These are phyloP conservation scores for Stenodera caucasica DNA, from an alignment of 2,888 invertebrate genomes.

Conservation along the genomic window DNA sequence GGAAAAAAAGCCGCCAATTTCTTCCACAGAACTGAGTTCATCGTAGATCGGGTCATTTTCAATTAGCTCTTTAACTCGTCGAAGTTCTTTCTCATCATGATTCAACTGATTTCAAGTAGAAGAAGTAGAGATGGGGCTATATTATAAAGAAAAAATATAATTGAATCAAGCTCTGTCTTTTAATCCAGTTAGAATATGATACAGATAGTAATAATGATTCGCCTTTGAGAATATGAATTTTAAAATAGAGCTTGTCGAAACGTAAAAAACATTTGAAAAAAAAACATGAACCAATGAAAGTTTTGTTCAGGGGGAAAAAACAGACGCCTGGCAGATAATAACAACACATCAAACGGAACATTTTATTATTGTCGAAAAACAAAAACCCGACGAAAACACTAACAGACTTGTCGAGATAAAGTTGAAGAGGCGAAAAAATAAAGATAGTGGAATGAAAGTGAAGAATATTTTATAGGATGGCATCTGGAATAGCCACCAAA, in stretches of 20 bases:
- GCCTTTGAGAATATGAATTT: too few species aligned
- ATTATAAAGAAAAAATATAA: background rate
- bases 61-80: constrained; percentile 12
- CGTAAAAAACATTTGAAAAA: too few species aligned
- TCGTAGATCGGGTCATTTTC: constrained; percentile 7
- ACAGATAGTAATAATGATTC: background rate
- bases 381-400: background rate
- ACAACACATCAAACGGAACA: background rate
- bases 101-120: background rate
- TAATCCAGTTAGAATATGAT: background rate
- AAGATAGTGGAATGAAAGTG: background rate
- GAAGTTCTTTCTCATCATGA: background rate
- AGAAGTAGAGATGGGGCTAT: too few species aligned
- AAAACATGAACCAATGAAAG: too few species aligned
- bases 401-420: background rate
- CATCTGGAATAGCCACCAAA: background rate
- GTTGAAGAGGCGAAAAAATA: background rate
- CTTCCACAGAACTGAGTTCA: background rate
- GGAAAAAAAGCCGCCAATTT: constrained; percentile 2
- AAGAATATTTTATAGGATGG: background rate
- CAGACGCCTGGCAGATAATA: too few species aligned
- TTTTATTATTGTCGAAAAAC: background rate
- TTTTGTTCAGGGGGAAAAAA: too few species aligned
- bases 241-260: too few species aligned
- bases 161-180: background rate